These are phyloP conservation scores for Embiotoca jacksoni DNA, from an alignment of 2,113 vertebrate species.

Conservation along the genomic window DNA sequence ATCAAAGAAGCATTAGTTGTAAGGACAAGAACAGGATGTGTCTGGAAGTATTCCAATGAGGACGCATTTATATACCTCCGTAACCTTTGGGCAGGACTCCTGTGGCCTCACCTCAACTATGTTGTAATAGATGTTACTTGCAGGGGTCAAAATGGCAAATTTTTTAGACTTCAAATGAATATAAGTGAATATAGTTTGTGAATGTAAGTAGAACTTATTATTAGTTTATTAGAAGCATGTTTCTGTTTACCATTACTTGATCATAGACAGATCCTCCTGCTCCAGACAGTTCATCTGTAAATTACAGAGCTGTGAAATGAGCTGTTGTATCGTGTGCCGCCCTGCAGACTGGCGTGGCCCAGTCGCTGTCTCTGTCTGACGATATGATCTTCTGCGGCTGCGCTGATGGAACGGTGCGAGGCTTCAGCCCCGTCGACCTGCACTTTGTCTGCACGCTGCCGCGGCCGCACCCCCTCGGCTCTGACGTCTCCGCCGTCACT, in stretches of 20 bases:
- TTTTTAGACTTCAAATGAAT: background rate
- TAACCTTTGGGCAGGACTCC: slow-evolving; percentile 10
- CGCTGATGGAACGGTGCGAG: slow-evolving; percentile 90
- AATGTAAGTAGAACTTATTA: background rate
- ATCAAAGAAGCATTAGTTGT: slow-evolving; percentile 57
- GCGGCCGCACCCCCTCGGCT: slow-evolving; percentile 90
- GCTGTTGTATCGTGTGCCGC: background rate
- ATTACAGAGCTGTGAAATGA: background rate
- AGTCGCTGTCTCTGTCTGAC: slow-evolving; percentile 90
- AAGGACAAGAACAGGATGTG: slow-evolving; percentile 41
- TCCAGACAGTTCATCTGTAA: background rate
- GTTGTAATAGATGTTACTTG: background rate
- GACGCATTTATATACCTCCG: background rate
- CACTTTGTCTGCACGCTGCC: slow-evolving; percentile 92
- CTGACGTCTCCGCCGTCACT: slow-evolving; percentile 86
- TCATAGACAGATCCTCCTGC: background rate
- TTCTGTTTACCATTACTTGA: too few relatives aligned
- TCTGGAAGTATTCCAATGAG: slow-evolving; percentile 44
- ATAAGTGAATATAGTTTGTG: background rate
- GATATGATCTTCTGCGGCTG: slow-evolving; percentile 96
- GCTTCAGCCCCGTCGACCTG: slow-evolving; percentile 91
- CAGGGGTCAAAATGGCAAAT: background rate
- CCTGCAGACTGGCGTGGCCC: slow-evolving; percentile 72
- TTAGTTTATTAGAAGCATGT: too few relatives aligned
- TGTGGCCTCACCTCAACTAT: background rate